These are phyloP conservation scores for Iselma pallidipennis DNA, from an alignment of 2,888 invertebrate genomes.

Conservation along the genomic window DNA sequence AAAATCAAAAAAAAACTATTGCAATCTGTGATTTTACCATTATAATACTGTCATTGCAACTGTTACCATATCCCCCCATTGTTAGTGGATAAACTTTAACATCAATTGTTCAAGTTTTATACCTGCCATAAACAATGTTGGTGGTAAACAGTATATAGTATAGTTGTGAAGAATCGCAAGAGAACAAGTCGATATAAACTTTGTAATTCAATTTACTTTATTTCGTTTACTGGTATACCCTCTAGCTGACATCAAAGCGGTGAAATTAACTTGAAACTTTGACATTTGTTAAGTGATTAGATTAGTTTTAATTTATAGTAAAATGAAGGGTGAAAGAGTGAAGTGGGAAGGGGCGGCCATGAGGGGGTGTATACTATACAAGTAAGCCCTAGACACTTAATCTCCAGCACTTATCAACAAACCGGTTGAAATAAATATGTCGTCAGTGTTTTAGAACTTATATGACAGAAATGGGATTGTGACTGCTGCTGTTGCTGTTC, in stretches of 20 bases:
- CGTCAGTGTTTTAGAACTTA: not conserved
- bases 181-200: conserved; percentile 29
- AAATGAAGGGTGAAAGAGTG: not conserved
- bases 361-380: conserved; percentile 1
- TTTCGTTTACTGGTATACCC: conserved; percentile 16
- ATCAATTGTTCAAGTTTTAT: conserved; percentile 25
- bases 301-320: conserved; percentile 17
- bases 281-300: conserved; percentile 14
- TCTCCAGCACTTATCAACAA: not conserved
- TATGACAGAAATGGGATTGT: not conserved
- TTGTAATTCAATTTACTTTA: conserved; percentile 28
- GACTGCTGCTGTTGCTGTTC: not conserved
- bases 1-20: too few relatives aligned
- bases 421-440: not conserved
- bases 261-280: conserved; percentile 17
- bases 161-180: conserved; percentile 18
- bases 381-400: not conserved
- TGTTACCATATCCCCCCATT: not conserved
- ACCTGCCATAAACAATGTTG: conserved; percentile 26
- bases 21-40: too few relatives aligned
- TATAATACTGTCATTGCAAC: conserved; percentile 2
- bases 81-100: conserved; percentile 16
- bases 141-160: conserved; percentile 17
- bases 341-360: not conserved
- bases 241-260: conserved; percentile 12